These are phyloP conservation scores for Xestia xanthographa DNA, from an alignment of 2,888 invertebrate species.

Conservation along the genomic window DNA sequence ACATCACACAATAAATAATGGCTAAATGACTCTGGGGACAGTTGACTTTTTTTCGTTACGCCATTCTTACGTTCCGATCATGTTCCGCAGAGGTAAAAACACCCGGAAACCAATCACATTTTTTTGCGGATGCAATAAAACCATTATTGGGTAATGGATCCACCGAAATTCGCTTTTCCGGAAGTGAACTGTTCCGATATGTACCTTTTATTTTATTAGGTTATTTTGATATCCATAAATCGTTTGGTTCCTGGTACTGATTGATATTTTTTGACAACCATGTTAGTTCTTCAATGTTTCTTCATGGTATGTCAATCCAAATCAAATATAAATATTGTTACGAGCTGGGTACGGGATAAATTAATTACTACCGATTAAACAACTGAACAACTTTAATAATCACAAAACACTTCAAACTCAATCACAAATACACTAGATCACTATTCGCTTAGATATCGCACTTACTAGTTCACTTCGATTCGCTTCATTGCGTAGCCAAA, in stretches of 20 bases:
- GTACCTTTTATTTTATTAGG: slow-evolving; percentile 23
- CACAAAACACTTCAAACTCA: no score
- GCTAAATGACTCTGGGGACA: no score
- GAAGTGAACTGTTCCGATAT: slow-evolving; percentile 21
- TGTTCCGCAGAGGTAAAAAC: slow-evolving; percentile 1
- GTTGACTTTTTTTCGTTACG: no score
- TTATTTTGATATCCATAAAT: slow-evolving; percentile 22
- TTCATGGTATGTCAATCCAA: not conserved
- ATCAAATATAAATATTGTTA: no score
- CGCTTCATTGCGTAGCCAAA: no score
- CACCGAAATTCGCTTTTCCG: slow-evolving; percentile 30
- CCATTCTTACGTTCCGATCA: not conserved
- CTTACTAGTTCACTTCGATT: no score
- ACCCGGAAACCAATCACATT: slow-evolving; percentile 27
- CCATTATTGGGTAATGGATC: slow-evolving; percentile 48
- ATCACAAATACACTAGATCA: no score
- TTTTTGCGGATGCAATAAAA: slow-evolving; percentile 51
- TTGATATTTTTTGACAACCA: not conserved
- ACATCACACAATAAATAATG: not conserved
- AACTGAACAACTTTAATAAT: no score
- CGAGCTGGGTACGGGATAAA: no score
- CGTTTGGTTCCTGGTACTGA: slow-evolving; percentile 44
- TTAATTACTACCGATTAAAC: no score
- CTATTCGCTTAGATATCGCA: no score
- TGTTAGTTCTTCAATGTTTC: not conserved